These are phyloP conservation scores for Norana najaformis DNA, from an alignment of 2,888 invertebrate species.

Conservation along the genomic window DNA sequence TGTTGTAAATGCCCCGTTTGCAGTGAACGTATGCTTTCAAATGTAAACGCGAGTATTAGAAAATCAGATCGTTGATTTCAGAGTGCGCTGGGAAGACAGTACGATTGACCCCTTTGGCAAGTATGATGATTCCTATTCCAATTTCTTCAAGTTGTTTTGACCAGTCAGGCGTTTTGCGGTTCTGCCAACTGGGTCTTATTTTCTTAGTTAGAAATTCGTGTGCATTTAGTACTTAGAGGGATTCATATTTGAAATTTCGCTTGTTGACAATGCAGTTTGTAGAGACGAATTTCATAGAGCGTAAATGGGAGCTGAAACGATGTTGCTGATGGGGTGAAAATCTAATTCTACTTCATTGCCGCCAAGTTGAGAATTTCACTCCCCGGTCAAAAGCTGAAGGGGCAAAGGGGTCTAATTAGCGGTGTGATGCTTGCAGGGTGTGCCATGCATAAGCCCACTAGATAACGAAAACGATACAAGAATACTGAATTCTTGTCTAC, in stretches of 20 bases:
- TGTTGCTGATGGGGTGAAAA: neutral
- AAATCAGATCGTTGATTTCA: neutral
- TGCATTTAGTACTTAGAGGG: neutral
- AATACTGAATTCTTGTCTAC: neutral
- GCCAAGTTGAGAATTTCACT: neutral
- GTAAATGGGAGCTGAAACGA: neutral
- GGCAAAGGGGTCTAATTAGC: neutral
- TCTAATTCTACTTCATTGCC: neutral
- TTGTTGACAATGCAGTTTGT: neutral
- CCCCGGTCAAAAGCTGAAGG: neutral
- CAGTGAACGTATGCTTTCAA: neutral
- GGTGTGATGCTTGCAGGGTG: neutral
- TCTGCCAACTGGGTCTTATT: neutral
- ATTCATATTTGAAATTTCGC: neutral
- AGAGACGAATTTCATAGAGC: neutral
- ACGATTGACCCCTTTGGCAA: neutral
- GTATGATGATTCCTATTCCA: neutral
- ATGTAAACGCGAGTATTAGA: constrained; percentile 13
- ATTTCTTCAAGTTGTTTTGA: neutral
- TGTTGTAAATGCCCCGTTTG: neutral
- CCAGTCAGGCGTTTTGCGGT: no score
- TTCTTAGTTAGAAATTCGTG: neutral
- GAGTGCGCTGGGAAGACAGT: neutral
- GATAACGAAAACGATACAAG: neutral
- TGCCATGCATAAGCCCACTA: neutral